These are phyloP conservation scores for Ochropleura plecta DNA, from an alignment of 2,888 invertebrate genomes.

Conservation along the genomic window DNA sequence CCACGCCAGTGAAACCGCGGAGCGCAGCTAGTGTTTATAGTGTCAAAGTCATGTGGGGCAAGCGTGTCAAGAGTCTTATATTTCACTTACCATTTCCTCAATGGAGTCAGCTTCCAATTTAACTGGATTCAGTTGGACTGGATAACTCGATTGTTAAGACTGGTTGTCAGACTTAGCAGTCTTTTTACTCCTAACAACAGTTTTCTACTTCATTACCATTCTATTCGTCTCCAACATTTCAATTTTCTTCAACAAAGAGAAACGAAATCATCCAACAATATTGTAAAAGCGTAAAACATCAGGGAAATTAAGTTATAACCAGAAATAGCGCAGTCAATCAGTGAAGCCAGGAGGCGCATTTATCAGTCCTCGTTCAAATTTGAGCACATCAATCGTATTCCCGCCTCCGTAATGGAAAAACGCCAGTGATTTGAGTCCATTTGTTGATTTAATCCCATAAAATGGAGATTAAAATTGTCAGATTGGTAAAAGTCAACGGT, in stretches of 20 bases:
- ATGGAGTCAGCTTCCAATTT: too few relatives aligned
- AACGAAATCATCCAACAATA: background rate
- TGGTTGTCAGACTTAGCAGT: too few relatives aligned
- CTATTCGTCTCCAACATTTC: background rate
- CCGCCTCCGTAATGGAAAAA: slow-evolving; percentile 67
- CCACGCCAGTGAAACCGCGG: too few relatives aligned
- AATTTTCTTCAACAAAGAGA: background rate
- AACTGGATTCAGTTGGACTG: background rate
- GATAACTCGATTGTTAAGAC: background rate
- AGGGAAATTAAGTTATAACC: slow-evolving; percentile 25
- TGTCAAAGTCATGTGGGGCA: too few relatives aligned
- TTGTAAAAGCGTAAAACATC: slow-evolving; percentile 30
- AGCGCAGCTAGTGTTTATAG: too few relatives aligned
- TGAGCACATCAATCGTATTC: slow-evolving; percentile 71
- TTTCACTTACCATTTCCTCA: too few relatives aligned
- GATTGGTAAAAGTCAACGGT: slow-evolving; percentile 62
- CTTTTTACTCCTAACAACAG: background rate
- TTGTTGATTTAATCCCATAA: slow-evolving; percentile 67
- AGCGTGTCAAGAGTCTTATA: too few relatives aligned
- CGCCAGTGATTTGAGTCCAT: slow-evolving; percentile 62
- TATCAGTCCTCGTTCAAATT: slow-evolving; percentile 75
- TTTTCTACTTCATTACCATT: background rate
- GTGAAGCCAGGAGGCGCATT: slow-evolving; percentile 65
- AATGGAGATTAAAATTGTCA: slow-evolving; percentile 69
- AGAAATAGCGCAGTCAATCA: slow-evolving; percentile 70